Evolutionary conservation across 1,140 invertebrate species (phyloP), one percentile per base, ranked within the genome.

Genomic region (Idris sp.): DNA sequence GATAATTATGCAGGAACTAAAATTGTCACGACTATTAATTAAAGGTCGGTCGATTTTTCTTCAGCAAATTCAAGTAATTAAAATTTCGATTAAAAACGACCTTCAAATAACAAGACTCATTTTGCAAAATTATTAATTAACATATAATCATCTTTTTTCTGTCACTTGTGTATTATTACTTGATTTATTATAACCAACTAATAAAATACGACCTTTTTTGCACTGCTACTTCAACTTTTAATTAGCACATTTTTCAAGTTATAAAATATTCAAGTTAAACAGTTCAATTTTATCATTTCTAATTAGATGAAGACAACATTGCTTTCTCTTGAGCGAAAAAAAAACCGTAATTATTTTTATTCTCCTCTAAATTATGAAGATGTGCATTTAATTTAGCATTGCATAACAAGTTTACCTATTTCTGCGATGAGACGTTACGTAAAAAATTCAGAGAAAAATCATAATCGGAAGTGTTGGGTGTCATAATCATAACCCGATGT

Each of bases 161-260:
- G 54, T 25, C 41, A 48, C 28, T n/a, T n/a, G n/a, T n/a, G 54
- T 10, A 44, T 59, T 49, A 49, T 31, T 15, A 5, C 10, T 15
- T 64, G 59, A 51, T 64, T 43, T 64, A 64, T n/a, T n/a, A n/a
- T n/a, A n/a, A n/a, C n/a, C 19, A 61, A 31, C 22, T 16, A 49
- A 49, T 49, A 59, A 61, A 61, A 49, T 31, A 1, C 14, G 35
- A 15, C 30, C 30, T 61, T 44, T n/a, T n/a, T n/a, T n/a, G n/a
- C n/a, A n/a, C n/a, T n/a, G n/a, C n/a, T n/a, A n/a, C n/a, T n/a
- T n/a, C n/a, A n/a, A n/a, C 56, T 13, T 54, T 65, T 65, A 53
- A 65, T 65, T 67, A 67, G 56, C 49, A 67, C n/a, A n/a, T n/a
- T n/a, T n/a, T n/a, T n/a, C n/a, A n/a, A n/a, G n/a, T n/a, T n/a